Percentiles rank a stretch among this genome's conserved stretches.
Evolutionary conservation across 37 sponge, comb jelly and placozoan genomes (phyloP).

Genomic region (Tethya wilhelma): DNA sequence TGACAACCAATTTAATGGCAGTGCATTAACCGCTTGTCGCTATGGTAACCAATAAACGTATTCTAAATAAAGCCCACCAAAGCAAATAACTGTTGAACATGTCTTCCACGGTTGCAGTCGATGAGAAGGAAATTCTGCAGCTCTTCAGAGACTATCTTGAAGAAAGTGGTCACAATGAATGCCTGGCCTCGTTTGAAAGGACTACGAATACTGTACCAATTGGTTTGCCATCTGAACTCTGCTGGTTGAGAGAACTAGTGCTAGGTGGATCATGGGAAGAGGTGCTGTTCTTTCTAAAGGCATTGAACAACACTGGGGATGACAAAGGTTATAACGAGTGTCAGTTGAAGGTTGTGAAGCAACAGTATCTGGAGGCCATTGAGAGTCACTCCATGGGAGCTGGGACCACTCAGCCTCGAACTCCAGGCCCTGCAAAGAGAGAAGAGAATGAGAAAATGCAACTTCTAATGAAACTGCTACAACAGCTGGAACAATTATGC

Average conservation of each 20-base stretch:
- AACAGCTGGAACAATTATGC: conserved; percentile 22
- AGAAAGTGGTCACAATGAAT: conserved; percentile 39
- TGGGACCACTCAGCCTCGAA: no score
- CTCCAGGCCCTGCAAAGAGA: background rate
- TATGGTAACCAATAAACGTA: background rate
- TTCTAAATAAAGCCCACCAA: background rate
- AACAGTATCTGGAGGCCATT: conserved; percentile 56
- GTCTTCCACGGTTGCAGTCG: background rate
- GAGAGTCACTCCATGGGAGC: no score
- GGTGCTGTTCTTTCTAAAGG: conserved; percentile 47
- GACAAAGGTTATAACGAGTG: background rate
- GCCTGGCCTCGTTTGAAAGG: conserved; percentile 18
- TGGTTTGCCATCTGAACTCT: conserved; percentile 47
- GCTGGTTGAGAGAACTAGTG: conserved; percentile 68
- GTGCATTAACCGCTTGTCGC: no score
- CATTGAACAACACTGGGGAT: conserved; percentile 19
- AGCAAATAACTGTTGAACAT: background rate
- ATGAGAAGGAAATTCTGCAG: conserved; percentile 28
- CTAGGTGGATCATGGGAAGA: conserved; percentile 77
- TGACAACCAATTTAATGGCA: background rate
- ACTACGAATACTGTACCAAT: background rate
- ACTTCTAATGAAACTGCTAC: background rate
- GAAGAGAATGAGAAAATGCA: conserved; percentile 6
- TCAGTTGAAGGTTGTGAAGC: conserved; percentile 44
- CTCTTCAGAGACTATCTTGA: conserved; percentile 52